Percentiles rank a stretch among this genome's conserved stretches.
These are phyloP conservation scores for Orussus abietinus DNA, from an alignment of 1,140 invertebrate genomes.

Conservation along the genomic window DNA sequence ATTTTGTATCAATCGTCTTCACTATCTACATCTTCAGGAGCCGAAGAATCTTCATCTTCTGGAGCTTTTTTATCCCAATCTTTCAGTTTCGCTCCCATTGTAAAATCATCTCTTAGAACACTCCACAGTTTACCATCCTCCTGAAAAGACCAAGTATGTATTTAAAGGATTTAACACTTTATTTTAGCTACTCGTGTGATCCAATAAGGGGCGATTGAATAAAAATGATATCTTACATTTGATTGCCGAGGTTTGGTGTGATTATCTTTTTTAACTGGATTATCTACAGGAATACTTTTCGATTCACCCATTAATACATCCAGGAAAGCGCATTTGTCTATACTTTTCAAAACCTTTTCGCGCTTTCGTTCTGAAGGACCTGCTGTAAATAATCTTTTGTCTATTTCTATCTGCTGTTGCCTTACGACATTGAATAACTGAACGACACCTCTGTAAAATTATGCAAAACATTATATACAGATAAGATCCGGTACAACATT, in stretches of 20 bases:
- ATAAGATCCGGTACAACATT: no score
- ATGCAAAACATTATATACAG: slow-evolving; percentile 3
- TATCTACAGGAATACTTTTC: slow-evolving; percentile 50
- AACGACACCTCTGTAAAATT: slow-evolving; percentile 73
- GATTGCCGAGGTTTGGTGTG: not conserved
- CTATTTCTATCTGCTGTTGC: slow-evolving; percentile 76
- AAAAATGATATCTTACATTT: not conserved
- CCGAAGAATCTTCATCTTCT: slow-evolving; percentile 40
- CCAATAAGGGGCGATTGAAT: no score
- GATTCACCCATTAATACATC: slow-evolving; percentile 73
- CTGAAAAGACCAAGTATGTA: slow-evolving; percentile 15
- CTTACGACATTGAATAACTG: slow-evolving; percentile 88
- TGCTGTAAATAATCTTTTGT: slow-evolving; percentile 67
- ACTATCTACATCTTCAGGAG: slow-evolving; percentile 34
- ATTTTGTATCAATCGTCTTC: slow-evolving; percentile 19
- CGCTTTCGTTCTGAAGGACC: slow-evolving; percentile 76
- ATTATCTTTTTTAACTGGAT: slow-evolving; percentile 16
- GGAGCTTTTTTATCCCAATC: slow-evolving; percentile 81
- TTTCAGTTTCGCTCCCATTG: slow-evolving; percentile 83
- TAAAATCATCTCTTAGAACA: slow-evolving; percentile 76
- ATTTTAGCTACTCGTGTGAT: no score
- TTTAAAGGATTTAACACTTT: not conserved
- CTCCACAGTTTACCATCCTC: slow-evolving; percentile 52
- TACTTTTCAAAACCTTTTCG: slow-evolving; percentile 76
- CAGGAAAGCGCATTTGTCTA: slow-evolving; percentile 78